Conservation (phyloP, 1,140 invertebrate genomes). For the Reticulitermes speratus region DNA sequence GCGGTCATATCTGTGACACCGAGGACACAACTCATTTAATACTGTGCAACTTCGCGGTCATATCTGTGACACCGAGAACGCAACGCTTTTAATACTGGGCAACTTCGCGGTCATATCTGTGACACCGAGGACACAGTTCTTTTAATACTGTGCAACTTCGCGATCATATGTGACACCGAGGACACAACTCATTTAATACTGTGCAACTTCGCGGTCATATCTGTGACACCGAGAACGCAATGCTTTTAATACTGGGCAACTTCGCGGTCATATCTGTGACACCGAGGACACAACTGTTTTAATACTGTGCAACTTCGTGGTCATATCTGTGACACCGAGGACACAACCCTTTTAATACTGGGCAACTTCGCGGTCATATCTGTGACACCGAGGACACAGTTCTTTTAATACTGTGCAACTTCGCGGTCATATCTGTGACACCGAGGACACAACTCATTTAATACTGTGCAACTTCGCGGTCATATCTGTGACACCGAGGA, state of each 20-base stretch:
- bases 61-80: too few species aligned
- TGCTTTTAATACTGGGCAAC: background rate
- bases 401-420: background rate
- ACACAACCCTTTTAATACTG: background rate
- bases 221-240: too few species aligned
- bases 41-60: too few species aligned
- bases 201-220: background rate
- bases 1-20: too few species aligned
- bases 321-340: too few species aligned
- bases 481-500: too few species aligned
- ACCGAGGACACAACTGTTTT: background rate
- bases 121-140: too few species aligned
- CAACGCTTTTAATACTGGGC: background rate
- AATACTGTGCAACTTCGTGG: background rate
- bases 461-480: background rate
- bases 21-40: background rate
- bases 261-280: too few species aligned
- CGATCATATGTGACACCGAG: too few species aligned
- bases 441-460: background rate
- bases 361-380: background rate
- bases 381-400: too few species aligned
- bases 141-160: background rate
- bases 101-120: too few species aligned
- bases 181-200: background rate
- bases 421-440: too few species aligned